These are phyloP conservation scores for Philopotamus ludificatus DNA, from an alignment of 1,140 invertebrate genomes.

Conservation along the genomic window DNA sequence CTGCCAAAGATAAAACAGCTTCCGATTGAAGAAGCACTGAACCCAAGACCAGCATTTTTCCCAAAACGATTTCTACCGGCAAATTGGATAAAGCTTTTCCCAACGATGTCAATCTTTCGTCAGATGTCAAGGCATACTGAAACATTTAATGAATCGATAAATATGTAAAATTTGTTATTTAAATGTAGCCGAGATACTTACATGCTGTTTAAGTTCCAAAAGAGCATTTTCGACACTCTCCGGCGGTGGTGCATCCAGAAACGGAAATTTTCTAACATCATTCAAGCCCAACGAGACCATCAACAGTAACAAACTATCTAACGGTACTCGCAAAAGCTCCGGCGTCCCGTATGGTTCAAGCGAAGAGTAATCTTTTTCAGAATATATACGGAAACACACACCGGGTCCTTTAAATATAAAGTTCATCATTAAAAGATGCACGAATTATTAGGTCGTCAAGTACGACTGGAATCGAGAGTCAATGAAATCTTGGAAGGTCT, in stretches of 20 bases:
- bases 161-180: conserved; percentile 9
- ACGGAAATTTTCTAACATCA: conserved; percentile 91
- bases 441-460: too few relatives aligned
- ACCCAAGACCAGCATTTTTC: conserved; percentile 95
- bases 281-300: conserved; percentile 94
- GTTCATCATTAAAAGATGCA: too few relatives aligned
- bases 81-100: conserved; percentile 85
- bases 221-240: conserved; percentile 87
- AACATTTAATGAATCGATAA: conserved; percentile 39
- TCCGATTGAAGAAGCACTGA: conserved; percentile 89
- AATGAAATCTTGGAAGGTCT: too few relatives aligned
- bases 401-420: conserved; percentile 65
- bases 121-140: conserved; percentile 77
- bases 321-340: conserved; percentile 87
- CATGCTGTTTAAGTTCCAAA: conserved; percentile 83
- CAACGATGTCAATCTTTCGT: conserved; percentile 86
- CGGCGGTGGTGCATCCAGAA: conserved; percentile 84
- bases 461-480: too few relatives aligned
- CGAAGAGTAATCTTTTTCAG: conserved; percentile 64
- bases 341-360: conserved; percentile 84
- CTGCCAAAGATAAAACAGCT: conserved; percentile 87
- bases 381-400: conserved; percentile 83
- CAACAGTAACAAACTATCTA: conserved; percentile 89
- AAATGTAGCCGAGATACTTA: conserved; percentile 48
- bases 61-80: conserved; percentile 92